Evolutionary conservation across 2,113 vertebrate species (phyloP).

Genomic region (Hemiprocne comata): DNA sequence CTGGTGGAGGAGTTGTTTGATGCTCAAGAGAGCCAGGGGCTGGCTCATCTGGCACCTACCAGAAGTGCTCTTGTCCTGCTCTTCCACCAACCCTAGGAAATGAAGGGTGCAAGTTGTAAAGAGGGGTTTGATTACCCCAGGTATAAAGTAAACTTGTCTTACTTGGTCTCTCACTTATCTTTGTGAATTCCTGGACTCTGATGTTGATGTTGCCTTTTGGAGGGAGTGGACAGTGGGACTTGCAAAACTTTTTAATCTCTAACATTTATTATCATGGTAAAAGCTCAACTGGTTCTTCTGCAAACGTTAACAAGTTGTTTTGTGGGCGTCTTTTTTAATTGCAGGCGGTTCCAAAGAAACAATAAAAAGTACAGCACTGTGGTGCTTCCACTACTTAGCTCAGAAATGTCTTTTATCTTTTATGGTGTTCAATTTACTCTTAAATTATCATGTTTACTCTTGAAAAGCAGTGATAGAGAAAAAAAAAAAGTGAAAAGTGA

Average conservation of each 20-base stretch:
- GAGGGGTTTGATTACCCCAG: not conserved
- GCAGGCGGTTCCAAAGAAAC: not conserved
- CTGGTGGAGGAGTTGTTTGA: not conserved
- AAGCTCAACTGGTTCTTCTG: not conserved
- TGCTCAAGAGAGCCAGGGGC: not conserved
- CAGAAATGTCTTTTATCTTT: not conserved
- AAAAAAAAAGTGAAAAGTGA: not conserved
- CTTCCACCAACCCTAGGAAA: not conserved
- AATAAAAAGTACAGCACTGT: not conserved
- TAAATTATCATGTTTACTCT: not conserved
- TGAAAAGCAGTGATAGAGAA: not conserved
- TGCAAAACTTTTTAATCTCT: not conserved
- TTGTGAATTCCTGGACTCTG: not conserved
- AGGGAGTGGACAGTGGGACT: not conserved
- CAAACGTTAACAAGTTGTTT: not conserved
- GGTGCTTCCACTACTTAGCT: not conserved
- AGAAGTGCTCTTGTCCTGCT: not conserved
- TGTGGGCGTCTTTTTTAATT: not conserved
- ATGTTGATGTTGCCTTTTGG: not conserved
- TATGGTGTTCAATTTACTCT: not conserved
- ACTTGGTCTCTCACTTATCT: not conserved
- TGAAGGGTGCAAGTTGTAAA: not conserved
- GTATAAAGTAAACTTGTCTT: not conserved
- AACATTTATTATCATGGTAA: not conserved
- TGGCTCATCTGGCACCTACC: not conserved